A percentile compares a stretch with the other conserved stretches of the same genome.
Evolutionary conservation across 2,113 vertebrate species (phyloP).

Genomic region (Uria aalge): DNA sequence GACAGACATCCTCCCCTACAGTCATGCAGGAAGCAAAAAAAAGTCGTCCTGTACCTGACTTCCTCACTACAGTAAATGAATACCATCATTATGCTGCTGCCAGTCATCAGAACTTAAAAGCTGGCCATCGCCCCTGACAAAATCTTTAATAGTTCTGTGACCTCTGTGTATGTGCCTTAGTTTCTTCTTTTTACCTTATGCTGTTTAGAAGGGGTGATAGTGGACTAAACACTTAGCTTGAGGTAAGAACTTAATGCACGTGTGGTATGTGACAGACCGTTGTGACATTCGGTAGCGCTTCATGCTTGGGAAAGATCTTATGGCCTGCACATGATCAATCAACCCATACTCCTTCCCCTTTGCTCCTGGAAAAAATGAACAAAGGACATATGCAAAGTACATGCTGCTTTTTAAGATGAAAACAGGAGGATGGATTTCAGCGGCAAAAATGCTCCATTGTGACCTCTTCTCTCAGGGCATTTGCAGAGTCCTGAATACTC

Average conservation of each 20-base stretch:
- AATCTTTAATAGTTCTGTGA: neutral
- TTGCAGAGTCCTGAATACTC: neutral
- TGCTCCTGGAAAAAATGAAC: neutral
- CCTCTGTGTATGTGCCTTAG: accelerated
- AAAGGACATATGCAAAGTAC: neutral
- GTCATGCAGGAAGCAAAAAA: neutral
- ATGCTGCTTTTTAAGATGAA: neutral
- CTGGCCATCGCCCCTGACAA: neutral
- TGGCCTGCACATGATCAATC: neutral
- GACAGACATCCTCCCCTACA: neutral
- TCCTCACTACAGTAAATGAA: neutral
- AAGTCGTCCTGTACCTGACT: neutral
- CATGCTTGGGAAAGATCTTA: neutral
- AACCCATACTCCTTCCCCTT: neutral
- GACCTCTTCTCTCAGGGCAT: neutral
- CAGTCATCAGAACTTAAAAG: neutral
- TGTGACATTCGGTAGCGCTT: neutral
- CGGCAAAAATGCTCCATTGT: neutral
- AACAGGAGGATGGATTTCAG: neutral
- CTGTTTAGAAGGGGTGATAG: neutral
- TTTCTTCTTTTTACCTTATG: neutral
- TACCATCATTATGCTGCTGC: neutral
- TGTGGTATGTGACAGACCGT: neutral
- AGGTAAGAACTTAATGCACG: neutral
- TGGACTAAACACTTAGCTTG: neutral